Base-by-base conservation (phyloP, 35 echinoderm and acorn worm genomes). In the Ophioderma brevispina region DNA sequence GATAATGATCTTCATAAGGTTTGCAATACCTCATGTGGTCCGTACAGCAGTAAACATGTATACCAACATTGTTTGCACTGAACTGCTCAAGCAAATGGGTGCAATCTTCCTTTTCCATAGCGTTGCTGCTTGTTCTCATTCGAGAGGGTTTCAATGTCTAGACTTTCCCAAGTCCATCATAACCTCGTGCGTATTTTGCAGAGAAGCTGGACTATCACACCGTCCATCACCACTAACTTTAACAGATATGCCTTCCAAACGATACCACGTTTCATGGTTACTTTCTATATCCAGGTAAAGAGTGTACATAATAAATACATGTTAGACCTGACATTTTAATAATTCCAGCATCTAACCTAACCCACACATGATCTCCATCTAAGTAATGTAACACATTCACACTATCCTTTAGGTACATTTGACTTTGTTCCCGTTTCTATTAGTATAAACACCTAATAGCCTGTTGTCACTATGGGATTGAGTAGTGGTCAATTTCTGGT, bases 31-130 rank as follows among this genome's bases (percentile, higher is more conserved):
- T 0, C 55, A 76, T 93, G 92, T 84, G 31, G 40, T 92, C 91
- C 31, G 91, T 92, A 21, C 76, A 76, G 8, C 87, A 34, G 0
- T 33, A 46, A 25, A 32, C 38, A 13, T 76, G 25, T 25, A n/a
- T n/a, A n/a, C 64, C 55, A 15, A 90, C 21, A 76, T 70, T 38
- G 10, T 37, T 38, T 0, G 31, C 89, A 35, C 28, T 39, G 0
- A 92, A 36, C 37, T 46, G 38, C 23, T 92, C 55, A 33, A 81
- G 18, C 30, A 64, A 10, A n/a, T 17, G 39, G 1, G 76, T 35
- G 32, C 85, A 80, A 5, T 64, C 92, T n/a, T 52, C 35, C 76
- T 82, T 87, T 37, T 96, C 86, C 94, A 96, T 96, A 15, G 52
- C 81, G 28, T 31, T n/a, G n/a, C n/a, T 88, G 34, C 64, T 86